Conservation (phyloP, 92 coral and sea anemone genomes). For the Umimayanthus kanabou region DNA sequence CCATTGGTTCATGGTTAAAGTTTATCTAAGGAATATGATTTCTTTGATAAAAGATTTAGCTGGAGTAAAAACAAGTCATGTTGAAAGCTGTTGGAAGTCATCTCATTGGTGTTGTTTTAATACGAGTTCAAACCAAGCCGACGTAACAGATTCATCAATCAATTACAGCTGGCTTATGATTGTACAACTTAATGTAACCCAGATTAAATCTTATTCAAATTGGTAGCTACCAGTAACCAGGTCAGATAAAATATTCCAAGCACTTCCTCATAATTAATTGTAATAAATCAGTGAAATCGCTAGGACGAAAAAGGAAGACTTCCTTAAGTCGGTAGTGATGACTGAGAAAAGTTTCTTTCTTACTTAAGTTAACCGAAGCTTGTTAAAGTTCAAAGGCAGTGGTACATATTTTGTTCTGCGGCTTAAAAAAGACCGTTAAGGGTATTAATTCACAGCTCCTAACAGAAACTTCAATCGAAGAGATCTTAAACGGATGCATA, state of each 20-base stretch:
- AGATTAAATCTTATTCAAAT: constrained; percentile 2
- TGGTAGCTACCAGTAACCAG: neutral
- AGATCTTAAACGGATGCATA: neutral
- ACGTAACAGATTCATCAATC: neutral
- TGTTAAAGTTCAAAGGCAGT: no score
- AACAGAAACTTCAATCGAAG: neutral
- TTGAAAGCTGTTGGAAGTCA: neutral
- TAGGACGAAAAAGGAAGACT: neutral
- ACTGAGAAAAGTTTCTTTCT: neutral
- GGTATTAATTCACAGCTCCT: neutral
- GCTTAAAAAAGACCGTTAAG: neutral
- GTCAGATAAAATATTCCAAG: neutral
- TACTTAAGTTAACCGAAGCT: no score
- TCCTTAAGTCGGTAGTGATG: neutral
- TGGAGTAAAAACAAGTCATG: neutral
- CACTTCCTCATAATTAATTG: neutral
- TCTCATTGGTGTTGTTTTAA: neutral
- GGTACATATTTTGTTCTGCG: neutral
- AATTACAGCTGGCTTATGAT: neutral
- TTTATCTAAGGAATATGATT: neutral
- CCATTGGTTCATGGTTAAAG: neutral
- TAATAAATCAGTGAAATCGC: neutral
- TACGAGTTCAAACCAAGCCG: neutral
- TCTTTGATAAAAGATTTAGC: neutral
- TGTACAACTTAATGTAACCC: neutral